Base-by-base conservation (phyloP, 2,888 invertebrate genomes). In the Neoscelio sp. region DNA sequence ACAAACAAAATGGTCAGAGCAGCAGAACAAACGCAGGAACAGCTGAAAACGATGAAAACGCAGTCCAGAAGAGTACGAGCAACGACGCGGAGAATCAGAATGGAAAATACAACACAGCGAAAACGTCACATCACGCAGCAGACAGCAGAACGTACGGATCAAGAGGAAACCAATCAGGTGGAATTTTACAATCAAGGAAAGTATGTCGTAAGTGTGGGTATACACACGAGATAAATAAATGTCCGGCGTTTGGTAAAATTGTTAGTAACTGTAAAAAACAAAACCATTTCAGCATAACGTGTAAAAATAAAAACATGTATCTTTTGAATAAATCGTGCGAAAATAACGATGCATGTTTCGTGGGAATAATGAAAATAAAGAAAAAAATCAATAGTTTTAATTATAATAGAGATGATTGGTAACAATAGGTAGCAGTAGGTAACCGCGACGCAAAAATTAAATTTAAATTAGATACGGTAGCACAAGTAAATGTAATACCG, bases 1-100 rank as follows among this genome's bases (percentile, higher is more conserved):
- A n/a, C n/a, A n/a, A n/a, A n/a, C n/a, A n/a, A n/a, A n/a, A n/a
- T 79, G 2, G 82, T 82, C 38, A 60, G 58, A 44, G 74, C 82
- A 6, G 71, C 81, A 5, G 82, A 82, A 44, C 42, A 79, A 26
- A 68, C 81, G 1, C 67, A 78, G 17, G 13, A 75, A n/a, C 82
- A 81, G 58, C 23, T 71, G 1, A 54, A 70, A 65, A 68, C 64
- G 1, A 30, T 73, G 30, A 26, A 67, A 18, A 10, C 33, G n/a
- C 33, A 4, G 33, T 33, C 33, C 3, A 6, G 3, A 4, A 4
- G 3, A 4, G 23, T 23, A n/a, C n/a, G n/a, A n/a, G n/a, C n/a
- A n/a, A n/a, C n/a, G n/a, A n/a, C n/a, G n/a, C n/a, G n/a, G n/a
- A n/a, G n/a, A n/a, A n/a, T n/a, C 15, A 13, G 42, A 42, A 12